These are phyloP conservation scores for Papilio polytes DNA, from an alignment of 1,140 invertebrate species.

Conservation along the genomic window DNA sequence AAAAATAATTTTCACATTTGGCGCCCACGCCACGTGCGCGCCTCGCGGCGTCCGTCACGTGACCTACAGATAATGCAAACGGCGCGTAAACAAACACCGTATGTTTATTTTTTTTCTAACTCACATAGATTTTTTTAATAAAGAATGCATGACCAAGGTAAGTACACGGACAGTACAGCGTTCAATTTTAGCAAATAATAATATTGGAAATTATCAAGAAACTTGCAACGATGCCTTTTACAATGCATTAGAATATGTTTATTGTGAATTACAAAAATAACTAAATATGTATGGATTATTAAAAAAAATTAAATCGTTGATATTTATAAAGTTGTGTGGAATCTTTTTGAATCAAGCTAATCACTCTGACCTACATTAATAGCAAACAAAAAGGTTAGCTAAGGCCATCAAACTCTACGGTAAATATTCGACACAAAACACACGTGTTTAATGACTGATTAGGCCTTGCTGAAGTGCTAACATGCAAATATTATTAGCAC, in stretches of 20 bases:
- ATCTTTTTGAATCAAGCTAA: neutral
- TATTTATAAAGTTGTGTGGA: neutral
- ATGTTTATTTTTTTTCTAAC: neutral
- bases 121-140: neutral
- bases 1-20: neutral
- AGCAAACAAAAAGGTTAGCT: neutral
- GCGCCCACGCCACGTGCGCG: neutral
- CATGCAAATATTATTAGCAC: neutral
- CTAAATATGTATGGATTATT: neutral
- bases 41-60: constrained; percentile 9
- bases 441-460: neutral
- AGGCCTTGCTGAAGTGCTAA: neutral
- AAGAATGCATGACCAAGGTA: neutral
- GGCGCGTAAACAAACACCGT: constrained; percentile 6
- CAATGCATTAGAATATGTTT: neutral
- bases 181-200: neutral
- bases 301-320: neutral
- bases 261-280: neutral
- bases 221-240: neutral
- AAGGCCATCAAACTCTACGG: constrained; percentile 24
- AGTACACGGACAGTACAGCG: neutral
- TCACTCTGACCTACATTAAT: neutral
- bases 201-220: neutral
- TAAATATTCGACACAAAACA: neutral
- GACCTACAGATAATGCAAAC: constrained; percentile 22